Conservation (phyloP, 2,113 vertebrate species). For the Stigmatopora nigra region DNA sequence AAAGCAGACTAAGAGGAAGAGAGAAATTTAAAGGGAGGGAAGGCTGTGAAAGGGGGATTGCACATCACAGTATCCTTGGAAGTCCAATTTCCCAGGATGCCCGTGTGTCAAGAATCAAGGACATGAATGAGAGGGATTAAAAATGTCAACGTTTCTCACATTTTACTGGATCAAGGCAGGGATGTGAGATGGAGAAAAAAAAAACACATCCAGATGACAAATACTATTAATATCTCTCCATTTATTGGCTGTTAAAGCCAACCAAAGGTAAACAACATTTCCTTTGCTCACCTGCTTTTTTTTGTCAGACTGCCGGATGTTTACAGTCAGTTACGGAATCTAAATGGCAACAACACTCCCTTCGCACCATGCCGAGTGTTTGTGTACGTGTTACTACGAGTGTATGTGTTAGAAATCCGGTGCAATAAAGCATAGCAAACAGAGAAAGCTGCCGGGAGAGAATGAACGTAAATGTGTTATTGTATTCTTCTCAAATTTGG, state of each 20-base stretch:
- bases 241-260: background rate
- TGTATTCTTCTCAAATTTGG: too few relatives aligned
- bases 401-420: slow-evolving; percentile 29
- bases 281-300: background rate
- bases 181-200: slow-evolving; percentile 20
- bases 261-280: background rate
- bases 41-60: background rate
- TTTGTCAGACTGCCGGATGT: slow-evolving; percentile 20
- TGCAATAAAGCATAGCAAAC: slow-evolving; percentile 42
- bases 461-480: background rate
- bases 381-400: slow-evolving; percentile 10
- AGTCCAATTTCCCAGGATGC: slow-evolving; percentile 58
- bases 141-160: slow-evolving; percentile 23
- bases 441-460: slow-evolving; percentile 29
- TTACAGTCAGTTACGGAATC: slow-evolving; percentile 39
- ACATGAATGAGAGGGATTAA: slow-evolving; percentile 27
- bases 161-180: slow-evolving; percentile 32
- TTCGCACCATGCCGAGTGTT: slow-evolving; percentile 12
- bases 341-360: slow-evolving; percentile 26
- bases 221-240: background rate
- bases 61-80: slow-evolving; percentile 51
- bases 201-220: background rate
- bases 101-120: slow-evolving; percentile 50
- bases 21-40: background rate
- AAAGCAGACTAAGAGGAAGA: slow-evolving; percentile 22